phyloP scores from a whole-genome alignment of 2,888 invertebrate genomes.

The Liposcelis brunnea region DNA sequence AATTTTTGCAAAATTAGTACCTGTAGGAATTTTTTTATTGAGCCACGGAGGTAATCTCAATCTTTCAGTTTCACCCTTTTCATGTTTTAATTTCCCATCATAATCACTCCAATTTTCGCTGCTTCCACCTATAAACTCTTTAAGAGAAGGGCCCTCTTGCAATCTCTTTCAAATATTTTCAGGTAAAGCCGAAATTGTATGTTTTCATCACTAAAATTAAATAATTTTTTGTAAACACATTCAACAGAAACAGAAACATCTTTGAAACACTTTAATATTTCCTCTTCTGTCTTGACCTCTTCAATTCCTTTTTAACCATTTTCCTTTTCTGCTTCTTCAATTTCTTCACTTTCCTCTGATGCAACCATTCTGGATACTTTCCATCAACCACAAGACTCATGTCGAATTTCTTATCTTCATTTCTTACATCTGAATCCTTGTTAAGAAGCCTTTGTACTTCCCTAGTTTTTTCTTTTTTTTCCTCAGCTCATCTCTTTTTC shows the following conservation, averaged over 20 bases:
- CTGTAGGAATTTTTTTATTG: constrained; percentile 80
- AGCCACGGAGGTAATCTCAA: constrained; percentile 87
- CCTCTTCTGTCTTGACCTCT: neutral
- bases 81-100: constrained; percentile 60
- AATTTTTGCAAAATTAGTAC: constrained; percentile 65
- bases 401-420: neutral
- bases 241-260: too few species aligned
- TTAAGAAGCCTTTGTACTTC: neutral
- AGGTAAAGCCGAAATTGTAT: constrained; percentile 13
- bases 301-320: neutral
- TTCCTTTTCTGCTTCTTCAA: neutral
- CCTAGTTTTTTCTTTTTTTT: constrained; percentile 5
- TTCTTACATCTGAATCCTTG: neutral
- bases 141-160: constrained; percentile 59
- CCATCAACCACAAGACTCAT: neutral
- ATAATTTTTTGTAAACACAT: too few species aligned
- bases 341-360: neutral
- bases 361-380: constrained; percentile 2
- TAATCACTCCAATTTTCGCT: constrained; percentile 36
- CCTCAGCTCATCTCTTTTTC: neutral
- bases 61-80: constrained; percentile 59
- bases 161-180: constrained; percentile 27
- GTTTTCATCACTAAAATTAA: neutral
- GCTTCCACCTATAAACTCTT: constrained; percentile 56
- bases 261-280: neutral